Base-by-base conservation (phyloP, 2,888 invertebrate genomes). In the Dolomedes plantarius region DNA sequence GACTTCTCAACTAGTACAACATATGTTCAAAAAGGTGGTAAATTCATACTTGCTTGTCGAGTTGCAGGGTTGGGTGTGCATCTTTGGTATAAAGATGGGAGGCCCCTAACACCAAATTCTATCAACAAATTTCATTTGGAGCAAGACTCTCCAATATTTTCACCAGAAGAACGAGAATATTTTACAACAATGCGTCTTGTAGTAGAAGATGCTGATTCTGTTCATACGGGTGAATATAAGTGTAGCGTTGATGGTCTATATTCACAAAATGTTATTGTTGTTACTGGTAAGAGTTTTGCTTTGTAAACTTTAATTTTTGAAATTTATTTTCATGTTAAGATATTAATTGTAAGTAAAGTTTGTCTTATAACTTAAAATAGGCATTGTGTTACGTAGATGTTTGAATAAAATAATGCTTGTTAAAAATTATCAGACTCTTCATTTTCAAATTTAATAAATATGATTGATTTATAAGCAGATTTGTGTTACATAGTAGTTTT, bases 31-130 rank as follows among this genome's bases (percentile, higher is more conserved):
- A 72, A 83, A 64, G 86, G 86, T 46, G 87, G 87, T 41, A 80
- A 75, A 31, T 88, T 88, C 29, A 78, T 46, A 13, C 79, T 88
- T 28, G 73, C 78, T 28, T 88, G 88, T 50, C 67, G 69, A 64
- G 88, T 88, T 6, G 50, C 83, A 31, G 75, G 78, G 13, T 11
- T 67, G 36, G 87, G 79, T 50, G 28, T 88, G 0, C 88, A 88
- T 68, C 72, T 88, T 31, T 88, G 88, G 88, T 88, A 76, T 36
- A 88, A 88, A 80, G 88, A 88, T 83, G 88, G 88, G 27, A 86
- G 78, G 50, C 82, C 87, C 6, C 72, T 88, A 62, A 56, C 67
- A 69, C 82, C 83, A 32, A 76, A 82, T 62, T 29, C 79, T 41
- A 27, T 77, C n/a, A 88, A 88, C 65, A 79, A 79, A 41, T 88